A percentile compares a stretch with the other conserved stretches of the same genome.
Evolutionary conservation across 1,140 invertebrate genomes (phyloP).

Genomic region (Onthophagus taurus): DNA sequence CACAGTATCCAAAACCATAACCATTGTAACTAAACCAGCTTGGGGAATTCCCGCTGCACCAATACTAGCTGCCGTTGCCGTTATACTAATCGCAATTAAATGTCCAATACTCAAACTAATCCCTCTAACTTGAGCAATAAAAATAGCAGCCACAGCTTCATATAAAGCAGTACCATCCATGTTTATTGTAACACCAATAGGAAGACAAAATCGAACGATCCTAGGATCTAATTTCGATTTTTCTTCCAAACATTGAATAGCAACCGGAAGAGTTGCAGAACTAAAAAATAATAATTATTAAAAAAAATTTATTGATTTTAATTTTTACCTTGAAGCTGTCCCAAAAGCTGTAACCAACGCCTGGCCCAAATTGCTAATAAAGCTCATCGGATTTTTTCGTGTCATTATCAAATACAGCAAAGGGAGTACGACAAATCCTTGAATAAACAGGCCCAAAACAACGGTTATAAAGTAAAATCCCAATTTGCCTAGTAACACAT

Average conservation of each 20-base stretch:
- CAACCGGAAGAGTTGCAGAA: slow-evolving; percentile 63
- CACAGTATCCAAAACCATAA: slow-evolving; percentile 76
- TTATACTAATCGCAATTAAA: slow-evolving; percentile 52
- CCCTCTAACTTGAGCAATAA: slow-evolving; percentile 68
- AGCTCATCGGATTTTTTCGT: slow-evolving; percentile 54
- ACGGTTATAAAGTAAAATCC: slow-evolving; percentile 78
- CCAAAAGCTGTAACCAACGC: slow-evolving; percentile 70
- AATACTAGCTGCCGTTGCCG: slow-evolving; percentile 77
- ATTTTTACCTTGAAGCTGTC: slow-evolving; percentile 52
- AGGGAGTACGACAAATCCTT: slow-evolving; percentile 68
- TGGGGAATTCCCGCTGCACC: slow-evolving; percentile 86
- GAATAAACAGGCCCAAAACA: slow-evolving; percentile 64
- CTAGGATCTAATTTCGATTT: slow-evolving; percentile 64
- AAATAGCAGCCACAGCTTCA: slow-evolving; percentile 76
- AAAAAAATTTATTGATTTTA: background rate
- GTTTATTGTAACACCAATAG: slow-evolving; percentile 78
- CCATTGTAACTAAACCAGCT: slow-evolving; percentile 74
- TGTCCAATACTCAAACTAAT: slow-evolving; percentile 55
- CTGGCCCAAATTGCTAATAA: slow-evolving; percentile 62
- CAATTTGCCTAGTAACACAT: slow-evolving; percentile 57
- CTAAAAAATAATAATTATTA: slow-evolving; percentile 34
- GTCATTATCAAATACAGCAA: slow-evolving; percentile 56
- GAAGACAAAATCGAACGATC: slow-evolving; percentile 74
- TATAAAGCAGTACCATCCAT: slow-evolving; percentile 82
- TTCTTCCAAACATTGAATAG: slow-evolving; percentile 68